Base-by-base conservation (phyloP, 2,113 vertebrate species). In the Anolis carolinensis region DNA sequence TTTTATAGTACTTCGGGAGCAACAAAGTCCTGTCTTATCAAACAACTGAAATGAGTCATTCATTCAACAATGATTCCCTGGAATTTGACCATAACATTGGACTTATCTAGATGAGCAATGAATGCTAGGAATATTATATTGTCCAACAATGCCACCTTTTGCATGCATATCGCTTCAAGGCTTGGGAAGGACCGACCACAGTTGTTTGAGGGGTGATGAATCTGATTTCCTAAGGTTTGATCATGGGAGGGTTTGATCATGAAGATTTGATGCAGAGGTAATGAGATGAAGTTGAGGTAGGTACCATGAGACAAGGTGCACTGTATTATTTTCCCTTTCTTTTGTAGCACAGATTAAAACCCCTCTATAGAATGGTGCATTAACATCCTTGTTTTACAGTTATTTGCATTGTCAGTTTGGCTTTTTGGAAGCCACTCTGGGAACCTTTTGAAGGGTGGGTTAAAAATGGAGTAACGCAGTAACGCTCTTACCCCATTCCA, bases 401-500 rank as follows among this genome's bases (percentile, higher is more conserved):
- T 52, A 36, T 70, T 81, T 68, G 71, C 32, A 82, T 25, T 82
- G 20, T 32, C 2, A 50, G 34, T 23, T 36, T 82, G 44, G 50
- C 32, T 7, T 82, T 52, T 18, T 71, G n/a, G 14, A 70, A 85
- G 63, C 44, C 32, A 7, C 13, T n/a, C 9, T 68, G 14, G 20
- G 20, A 48, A 67, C 30, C 13, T 52, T 20, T 67, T 50, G 59
- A 84, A 67, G 21, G n/a, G 36, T 36, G 27, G 48, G 27, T 7
- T 7, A 77, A 34, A 77, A 50, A 84, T 68, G 9, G 27, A 78
- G 34, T 21, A 34, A 81, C 27, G 20, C 34, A 0, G 84, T 82
- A 78, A 89, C 36, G 36, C 83, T 92, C 81, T 78, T 96, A 98
- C 98, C 96, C 90, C 93, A 92, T 97, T 96, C 98, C 98, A 99